Base-by-base conservation (phyloP, 2,113 vertebrate genomes). In the Hypanus sabinus region DNA sequence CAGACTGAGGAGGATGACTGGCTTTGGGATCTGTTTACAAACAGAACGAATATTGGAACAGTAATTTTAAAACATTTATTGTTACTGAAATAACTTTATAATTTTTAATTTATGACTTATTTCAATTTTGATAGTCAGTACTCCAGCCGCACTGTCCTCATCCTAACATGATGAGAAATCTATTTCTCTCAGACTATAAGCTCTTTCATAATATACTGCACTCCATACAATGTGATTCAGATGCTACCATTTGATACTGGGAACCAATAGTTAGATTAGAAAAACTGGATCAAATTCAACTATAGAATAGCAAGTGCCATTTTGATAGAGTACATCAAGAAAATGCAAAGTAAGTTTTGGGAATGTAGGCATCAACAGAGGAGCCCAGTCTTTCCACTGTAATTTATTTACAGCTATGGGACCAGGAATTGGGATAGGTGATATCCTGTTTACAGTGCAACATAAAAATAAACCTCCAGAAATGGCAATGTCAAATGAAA, bases 361-460 rank as follows among this genome's bases (percentile, higher is more conserved):
- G 80, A 83, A 83, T 83, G 80, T 83, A 24, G 22, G 38, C 55
- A 46, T 46, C 46, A 83, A 83, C 80, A 55, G 80, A 83, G 38
- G 20, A 83, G 38, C 55, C 55, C 80, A 83, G 80, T 83, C 80
- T 83, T 83, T 83, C 80, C 80, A 83, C 55, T 83, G 80, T 83
- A 55, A 83, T 83, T 83, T 83, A 46, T 83, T 83, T 55, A 83
- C 20, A 55, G 80, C 55, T 46, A 83, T 24, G 38, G 46, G 20
- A 22, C 80, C 38, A 83, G 38, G 20, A 83, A 22, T 55, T 83
- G 38, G 46, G 38, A 55, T 2, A 0, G 20, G 33, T 46, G 16
- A 55, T 46, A 55, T 83, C 80, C 38, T 22, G 20, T 22, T 83
- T 22, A 83, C 9, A 20, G 36, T 46, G 16, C 20, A 83, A 36